phyloP scores from a whole-genome alignment of 2,888 invertebrate genomes.

The Lepidochrysops patricia region DNA sequence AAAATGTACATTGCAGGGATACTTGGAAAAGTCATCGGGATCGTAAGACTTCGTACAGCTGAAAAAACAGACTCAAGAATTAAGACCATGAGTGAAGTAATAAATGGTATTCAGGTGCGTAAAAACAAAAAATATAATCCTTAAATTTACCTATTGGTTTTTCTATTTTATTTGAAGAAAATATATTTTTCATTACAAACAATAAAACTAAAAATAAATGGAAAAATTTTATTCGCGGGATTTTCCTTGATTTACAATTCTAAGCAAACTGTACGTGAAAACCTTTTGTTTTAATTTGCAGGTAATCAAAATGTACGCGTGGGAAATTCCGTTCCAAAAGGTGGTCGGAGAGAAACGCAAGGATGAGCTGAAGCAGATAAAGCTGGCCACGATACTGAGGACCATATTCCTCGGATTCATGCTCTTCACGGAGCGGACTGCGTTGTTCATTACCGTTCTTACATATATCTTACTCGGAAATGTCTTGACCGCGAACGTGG shows the following conservation, averaged over 20 bases:
- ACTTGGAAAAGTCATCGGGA: slow-evolving; percentile 70
- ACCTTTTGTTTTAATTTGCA: slow-evolving; percentile 40
- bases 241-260: background rate
- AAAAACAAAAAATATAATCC: too few relatives aligned
- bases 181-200: background rate
- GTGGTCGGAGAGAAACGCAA: slow-evolving; percentile 82
- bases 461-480: slow-evolving; percentile 79
- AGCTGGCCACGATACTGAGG: slow-evolving; percentile 76
- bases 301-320: slow-evolving; percentile 97
- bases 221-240: background rate
- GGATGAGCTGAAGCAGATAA: slow-evolving; percentile 71
- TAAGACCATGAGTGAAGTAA: slow-evolving; percentile 94
- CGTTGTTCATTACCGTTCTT: slow-evolving; percentile 83
- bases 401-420: slow-evolving; percentile 83
- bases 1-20: slow-evolving; percentile 47
- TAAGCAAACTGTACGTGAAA: background rate
- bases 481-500: slow-evolving; percentile 80
- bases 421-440: slow-evolving; percentile 86
- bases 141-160: too few relatives aligned
- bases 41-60: slow-evolving; percentile 83
- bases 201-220: background rate
- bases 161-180: background rate
- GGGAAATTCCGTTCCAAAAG: slow-evolving; percentile 92
- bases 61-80: slow-evolving; percentile 90
- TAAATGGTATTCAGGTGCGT: slow-evolving; percentile 89